These are phyloP conservation scores for Cyprinodon variegatus DNA, from an alignment of 2,113 vertebrate species.

Conservation along the genomic window DNA sequence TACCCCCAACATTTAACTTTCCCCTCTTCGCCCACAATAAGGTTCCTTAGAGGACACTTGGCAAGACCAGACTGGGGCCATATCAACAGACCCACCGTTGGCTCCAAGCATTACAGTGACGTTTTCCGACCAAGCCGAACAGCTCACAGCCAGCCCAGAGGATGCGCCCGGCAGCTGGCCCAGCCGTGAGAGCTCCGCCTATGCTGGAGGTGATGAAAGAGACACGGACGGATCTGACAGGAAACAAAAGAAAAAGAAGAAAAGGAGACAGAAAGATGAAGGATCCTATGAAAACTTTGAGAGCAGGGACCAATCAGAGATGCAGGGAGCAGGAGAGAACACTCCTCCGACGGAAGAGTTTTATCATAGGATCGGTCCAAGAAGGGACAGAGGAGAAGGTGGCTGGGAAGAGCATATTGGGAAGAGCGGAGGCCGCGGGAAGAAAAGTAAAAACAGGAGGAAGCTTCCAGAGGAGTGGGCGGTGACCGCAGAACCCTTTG, in stretches of 20 bases:
- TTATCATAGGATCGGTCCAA: conserved; percentile 64
- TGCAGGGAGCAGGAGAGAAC: conserved; percentile 58
- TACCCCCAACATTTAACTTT: conserved; percentile 59
- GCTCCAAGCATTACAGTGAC: conserved; percentile 77
- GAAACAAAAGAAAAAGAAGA: conserved; percentile 83
- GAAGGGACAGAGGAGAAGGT: conserved; percentile 60
- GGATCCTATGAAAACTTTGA: conserved; percentile 57
- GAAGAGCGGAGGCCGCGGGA: conserved; percentile 70
- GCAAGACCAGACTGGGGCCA: conserved; percentile 62
- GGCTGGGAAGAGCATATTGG: conserved; percentile 77
- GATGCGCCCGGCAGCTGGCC: conserved; percentile 61
- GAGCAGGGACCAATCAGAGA: conserved; percentile 44
- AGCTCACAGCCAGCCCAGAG: conserved; percentile 62
- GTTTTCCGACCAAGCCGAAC: conserved; percentile 73
- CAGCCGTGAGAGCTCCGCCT: conserved; percentile 46
- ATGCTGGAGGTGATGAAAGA: conserved; percentile 70
- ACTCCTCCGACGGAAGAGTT: conserved; percentile 44
- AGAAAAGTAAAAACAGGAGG: conserved; percentile 79
- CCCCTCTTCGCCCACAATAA: conserved; percentile 78
- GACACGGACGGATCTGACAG: conserved; percentile 71
- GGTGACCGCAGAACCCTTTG: conserved; percentile 63
- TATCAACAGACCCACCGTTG: conserved; percentile 76
- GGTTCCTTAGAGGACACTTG: conserved; percentile 74
- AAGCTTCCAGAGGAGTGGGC: conserved; percentile 83
- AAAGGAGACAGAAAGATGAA: conserved; percentile 77